Evolutionary conservation across 2,888 invertebrate genomes (phyloP), one percentile per base, ranked within the genome.

Genomic region (Perithous albicinctus): DNA sequence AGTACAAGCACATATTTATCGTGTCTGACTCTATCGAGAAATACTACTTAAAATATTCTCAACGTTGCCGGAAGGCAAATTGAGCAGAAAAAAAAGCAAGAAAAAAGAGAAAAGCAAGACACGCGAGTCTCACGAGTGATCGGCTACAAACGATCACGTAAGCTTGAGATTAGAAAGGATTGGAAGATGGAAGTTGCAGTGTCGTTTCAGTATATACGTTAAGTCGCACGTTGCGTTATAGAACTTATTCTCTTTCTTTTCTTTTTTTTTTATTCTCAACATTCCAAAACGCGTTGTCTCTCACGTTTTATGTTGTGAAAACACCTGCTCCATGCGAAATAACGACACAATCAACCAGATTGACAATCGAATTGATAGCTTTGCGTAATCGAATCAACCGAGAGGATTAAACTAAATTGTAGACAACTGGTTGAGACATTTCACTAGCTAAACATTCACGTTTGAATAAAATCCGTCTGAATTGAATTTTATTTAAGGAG

Each of bases 91-190:
- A n/a, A n/a, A n/a, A n/a, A 8, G 35, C 0, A 51, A 23, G 10
- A 48, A 35, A 56, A 61, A 69, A 15, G 48, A 54, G 51, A 20
- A 41, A 59, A 73, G 10, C 15, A 35, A 56, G 46, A 67, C 15
- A 61, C 51, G 61, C 41, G 54, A 74, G 61, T 67, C 67, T 69
- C 61, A 26, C 69, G 43, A 69, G 61, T 63, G 59, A 61, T 61
- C 66, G 23, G 48, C 66, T 26, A 66, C 26, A 29, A 15, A 7
- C 29, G 79, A 79, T 79, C 74, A 79, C 72, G 78, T 76, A 77
- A 80, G 26, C 46, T 64, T 59, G 77, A 70, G 64, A 77, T 80
- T 80, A 70, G 77, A 80, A 80, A 80, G 70, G 77, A 72, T 77
- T 56, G 32, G 59, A 70, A 46, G 66, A 67, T 61, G 46, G 20